These are phyloP conservation scores for Aphidius gifuensis DNA, from an alignment of 1,140 invertebrate species.

Conservation along the genomic window DNA sequence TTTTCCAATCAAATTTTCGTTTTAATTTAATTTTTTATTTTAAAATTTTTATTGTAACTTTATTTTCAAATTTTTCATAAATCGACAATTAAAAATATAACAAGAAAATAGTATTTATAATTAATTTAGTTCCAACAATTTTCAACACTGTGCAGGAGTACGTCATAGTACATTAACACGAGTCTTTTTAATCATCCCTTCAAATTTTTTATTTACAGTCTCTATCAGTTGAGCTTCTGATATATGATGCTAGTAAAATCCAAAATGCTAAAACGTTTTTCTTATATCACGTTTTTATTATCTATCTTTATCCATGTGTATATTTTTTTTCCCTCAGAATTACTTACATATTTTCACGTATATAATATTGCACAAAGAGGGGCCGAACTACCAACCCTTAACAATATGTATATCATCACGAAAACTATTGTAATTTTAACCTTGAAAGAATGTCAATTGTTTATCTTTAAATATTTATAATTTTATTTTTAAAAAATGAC, in stretches of 20 bases:
- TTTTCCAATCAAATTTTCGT: too few species aligned
- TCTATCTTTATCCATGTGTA: too few species aligned
- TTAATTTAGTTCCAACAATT: too few species aligned
- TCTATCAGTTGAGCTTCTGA: constrained; percentile 30
- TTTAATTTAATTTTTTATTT: too few species aligned
- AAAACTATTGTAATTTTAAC: constrained; percentile 27
- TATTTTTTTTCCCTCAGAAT: neutral
- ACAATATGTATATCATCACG: neutral
- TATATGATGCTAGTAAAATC: constrained; percentile 10
- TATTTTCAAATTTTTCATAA: too few species aligned
- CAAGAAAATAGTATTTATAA: too few species aligned
- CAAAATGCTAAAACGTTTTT: neutral
- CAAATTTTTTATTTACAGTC: constrained; percentile 1
- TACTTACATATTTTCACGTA: constrained; percentile 31
- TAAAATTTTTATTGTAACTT: accelerated
- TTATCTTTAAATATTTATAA: neutral
- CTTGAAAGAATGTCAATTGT: constrained; percentile 11
- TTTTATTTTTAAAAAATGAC: too few species aligned
- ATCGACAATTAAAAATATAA: too few species aligned
- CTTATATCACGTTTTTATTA: neutral
- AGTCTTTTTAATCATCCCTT: constrained; percentile 1
- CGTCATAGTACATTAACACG: neutral
- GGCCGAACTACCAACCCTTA: constrained; percentile 12
- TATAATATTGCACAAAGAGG: constrained; percentile 26
- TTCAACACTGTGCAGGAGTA: neutral